Base-by-base conservation (phyloP, 2,797 vertebrate genomes). In the Anisognathus igniventris region DNA sequence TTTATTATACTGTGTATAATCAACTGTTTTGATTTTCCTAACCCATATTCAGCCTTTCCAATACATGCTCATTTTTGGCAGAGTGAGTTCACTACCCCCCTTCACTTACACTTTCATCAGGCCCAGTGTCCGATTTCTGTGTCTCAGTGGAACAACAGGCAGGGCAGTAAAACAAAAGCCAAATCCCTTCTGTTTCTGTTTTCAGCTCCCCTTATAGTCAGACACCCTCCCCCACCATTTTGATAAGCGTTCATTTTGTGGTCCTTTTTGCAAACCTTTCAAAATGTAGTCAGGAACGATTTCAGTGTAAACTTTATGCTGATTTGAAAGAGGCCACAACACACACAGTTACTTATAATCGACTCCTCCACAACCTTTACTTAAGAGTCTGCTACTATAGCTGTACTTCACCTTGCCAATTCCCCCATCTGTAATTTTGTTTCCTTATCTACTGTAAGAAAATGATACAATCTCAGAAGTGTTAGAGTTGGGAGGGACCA, bases 21-120 rank as follows among this genome's bases (percentile, higher is more conserved):
- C 47, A 48, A 68, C 11, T 28, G 14, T 16, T 91, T 88, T 86
- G 44, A 83, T 91, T 86, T 90, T 90, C 61, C 62, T 88, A 89
- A 90, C 27, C 57, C 18, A 0, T 24, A 27, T 56, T 39, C 39
- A 80, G 72, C 70, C 72, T 80, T 85, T 65, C 28, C 65, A 45
- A 67, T 60, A 67, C 5, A 58, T 3, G 25, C 14, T 85, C 37
- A 19, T 31, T 79, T 86, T 77, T 77, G 81, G 68, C 58, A 72
- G 23, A 45, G 68, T 54, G 89, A 88, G 35, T 44, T 91, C 80
- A n/a, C 72, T 28, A n/a, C 6, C 17, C 25, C 9, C 15, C 16
- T 72, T 68, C n/a, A 33, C 62, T 71, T 61, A 30, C 1, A 24
- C 21, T 77, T 83, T 8, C 40, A 48, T 68, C 68, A 65, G 45